Evolutionary conservation across 2,113 vertebrate species (phyloP), one percentile per base, ranked within the genome.

Genomic region (Caracal caracal): DNA sequence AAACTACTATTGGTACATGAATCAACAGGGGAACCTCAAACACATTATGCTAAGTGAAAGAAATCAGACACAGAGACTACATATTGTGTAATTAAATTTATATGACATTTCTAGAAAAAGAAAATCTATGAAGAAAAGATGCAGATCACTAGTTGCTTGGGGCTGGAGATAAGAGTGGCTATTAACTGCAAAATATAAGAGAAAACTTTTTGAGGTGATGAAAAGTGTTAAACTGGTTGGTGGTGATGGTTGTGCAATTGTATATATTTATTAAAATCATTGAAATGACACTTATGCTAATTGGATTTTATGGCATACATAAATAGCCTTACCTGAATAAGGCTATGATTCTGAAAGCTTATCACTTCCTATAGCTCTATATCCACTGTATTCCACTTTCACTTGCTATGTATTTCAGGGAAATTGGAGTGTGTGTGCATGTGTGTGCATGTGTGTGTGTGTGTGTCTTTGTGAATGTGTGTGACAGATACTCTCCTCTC

Each of bases 41-140:
- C 10, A 49, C 15, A 35, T 85, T 26, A 66, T 33, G 7, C 35
- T 61, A 75, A 78, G 4, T 37, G 10, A 97, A 81, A 93, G 37
- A 90, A 40, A 3, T 35, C 16, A 66, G 15, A 78, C 40, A 79
- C 30, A 81, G 81, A 92, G 59, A 56, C 8, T 75, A 70, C 3
- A 70, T 40, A 6, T 37, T 65, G 5, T 43, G 63, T n/a, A 13
- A 78, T 70, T 35, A 63, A 73, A 80, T 80, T 47, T 70, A 89
- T 24, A 68, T 79, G 10, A 85, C 68, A 78, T 68, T 92, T 56
- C 35, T 71, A 93, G 68, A 70, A 84, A 95, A 84, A 63, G n/a
- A 33, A 95, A 66, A 86, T 65, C 78, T 73, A 7, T 73, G 82
- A 86, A 81, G 28, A 61, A 89, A 92, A 79, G 59, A 70, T 22